Base-by-base conservation (phyloP, 2,113 vertebrate species). In the Epinephelus fuscoguttatus region DNA sequence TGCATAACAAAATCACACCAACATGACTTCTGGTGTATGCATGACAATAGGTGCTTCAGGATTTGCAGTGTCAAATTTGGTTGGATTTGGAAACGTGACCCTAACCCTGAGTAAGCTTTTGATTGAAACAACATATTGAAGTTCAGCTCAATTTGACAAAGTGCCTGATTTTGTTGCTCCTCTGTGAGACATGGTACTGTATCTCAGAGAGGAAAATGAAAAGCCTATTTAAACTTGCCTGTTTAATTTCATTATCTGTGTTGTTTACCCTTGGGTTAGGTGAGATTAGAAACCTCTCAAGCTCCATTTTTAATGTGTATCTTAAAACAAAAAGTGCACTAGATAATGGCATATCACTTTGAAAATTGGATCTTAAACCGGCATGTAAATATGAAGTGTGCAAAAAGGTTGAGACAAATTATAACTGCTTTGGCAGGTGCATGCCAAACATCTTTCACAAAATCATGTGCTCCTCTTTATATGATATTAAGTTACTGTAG, bases 181-280 rank as follows among this genome's bases (percentile, higher is more conserved):
- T 33, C 40, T 74, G 50, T 42, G 27, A 78, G 37, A 55, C 52
- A 17, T 18, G 6, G 19, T n/a, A 2, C 15, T 78, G 2, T 42
- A 52, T 79, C 42, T 42, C 14, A 1, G 18, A 17, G 45, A 55
- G 21, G 64, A 62, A 75, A 56, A 75, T 79, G 12, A 67, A 81
- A 79, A 49, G 60, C 21, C 55, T 62, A 15, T 64, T 66, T 75
- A n/a, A 40, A 40, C 21, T 66, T 55, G 61, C 53, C 21, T n/a
- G 64, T 81, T 80, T 55, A 66, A 57, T 75, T 67, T 61, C 47
- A 45, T 37, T 52, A 53, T 56, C 37, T 62, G 62, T 62, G 25
- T n/a, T 81, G 69, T 86, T 86, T 59, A 82, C 9, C 18, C 84
- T 42, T 42, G 56, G 61, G 78, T 67, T 49, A 27, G 7, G 8